Conservation (phyloP, 2,797 vertebrate genomes). For the Argentina silus region DNA sequence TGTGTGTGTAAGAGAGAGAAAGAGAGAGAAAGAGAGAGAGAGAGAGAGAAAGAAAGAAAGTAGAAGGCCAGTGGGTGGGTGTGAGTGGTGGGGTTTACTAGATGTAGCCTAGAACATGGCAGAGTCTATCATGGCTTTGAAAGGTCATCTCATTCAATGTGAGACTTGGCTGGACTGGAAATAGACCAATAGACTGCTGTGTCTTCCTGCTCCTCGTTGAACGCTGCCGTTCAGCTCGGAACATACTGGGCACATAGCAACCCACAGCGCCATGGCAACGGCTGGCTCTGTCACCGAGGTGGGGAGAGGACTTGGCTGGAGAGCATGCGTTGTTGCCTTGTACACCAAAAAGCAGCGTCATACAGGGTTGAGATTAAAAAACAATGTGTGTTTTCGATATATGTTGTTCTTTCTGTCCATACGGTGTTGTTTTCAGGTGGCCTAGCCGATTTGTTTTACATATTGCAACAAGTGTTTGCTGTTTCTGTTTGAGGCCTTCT, state of each 20-base stretch:
- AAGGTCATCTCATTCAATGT: constrained; percentile 61
- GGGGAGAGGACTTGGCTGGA: constrained; percentile 50
- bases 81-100: constrained; percentile 1
- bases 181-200: constrained; percentile 62
- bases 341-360: constrained; percentile 62
- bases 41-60: no score
- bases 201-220: constrained; percentile 48
- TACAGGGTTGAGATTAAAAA: no score
- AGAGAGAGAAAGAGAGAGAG: no score
- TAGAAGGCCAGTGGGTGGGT: neutral
- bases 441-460: neutral
- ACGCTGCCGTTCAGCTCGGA: constrained; percentile 32
- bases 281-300: constrained; percentile 56
- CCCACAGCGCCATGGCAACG: constrained; percentile 77
- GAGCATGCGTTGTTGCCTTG: constrained; percentile 72
- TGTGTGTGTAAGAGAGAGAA: neutral
- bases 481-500: neutral
- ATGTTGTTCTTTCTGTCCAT: neutral
- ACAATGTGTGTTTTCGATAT: no score
- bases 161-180: constrained; percentile 66
- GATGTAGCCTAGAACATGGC: neutral
- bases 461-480: no score
- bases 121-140: constrained; percentile 40
- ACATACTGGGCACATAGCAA: constrained; percentile 77
- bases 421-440: neutral